Evolutionary conservation across 2,888 invertebrate species (phyloP).

Genomic region (Phortica okadai): DNA sequence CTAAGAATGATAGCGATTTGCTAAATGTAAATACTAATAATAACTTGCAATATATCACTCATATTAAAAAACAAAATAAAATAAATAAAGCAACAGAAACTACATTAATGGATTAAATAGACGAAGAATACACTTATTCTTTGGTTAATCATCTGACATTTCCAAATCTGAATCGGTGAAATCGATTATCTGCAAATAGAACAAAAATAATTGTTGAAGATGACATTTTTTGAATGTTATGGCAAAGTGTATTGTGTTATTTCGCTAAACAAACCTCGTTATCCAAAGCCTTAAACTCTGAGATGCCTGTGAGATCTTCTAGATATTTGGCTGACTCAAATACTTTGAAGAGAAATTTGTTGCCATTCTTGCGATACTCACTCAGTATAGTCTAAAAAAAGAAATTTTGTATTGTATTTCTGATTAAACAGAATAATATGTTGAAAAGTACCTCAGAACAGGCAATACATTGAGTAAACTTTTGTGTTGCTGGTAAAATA

Average conservation of each 20-base stretch:
- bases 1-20: too few relatives aligned
- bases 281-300: conserved; percentile 80
- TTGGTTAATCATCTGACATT: conserved; percentile 63
- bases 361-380: conserved; percentile 79
- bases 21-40: background rate
- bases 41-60: background rate
- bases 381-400: conserved; percentile 74
- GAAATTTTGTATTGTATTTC: background rate
- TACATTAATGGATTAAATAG: background rate
- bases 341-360: conserved; percentile 86
- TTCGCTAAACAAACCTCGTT: conserved; percentile 76
- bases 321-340: conserved; percentile 89
- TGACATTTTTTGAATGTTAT: background rate
- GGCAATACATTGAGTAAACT: conserved; percentile 94
- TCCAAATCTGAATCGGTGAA: conserved; percentile 74
- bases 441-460: conserved; percentile 82
- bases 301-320: conserved; percentile 90
- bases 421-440: background rate
- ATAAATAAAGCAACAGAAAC: background rate
- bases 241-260: background rate
- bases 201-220: background rate
- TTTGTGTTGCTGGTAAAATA: conserved; percentile 88
- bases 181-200: conserved; percentile 71
- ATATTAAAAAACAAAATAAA: background rate
- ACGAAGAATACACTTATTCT: background rate